phyloP scores from a whole-genome alignment of 2,113 vertebrate genomes.

The Cinclus mexicanus region DNA sequence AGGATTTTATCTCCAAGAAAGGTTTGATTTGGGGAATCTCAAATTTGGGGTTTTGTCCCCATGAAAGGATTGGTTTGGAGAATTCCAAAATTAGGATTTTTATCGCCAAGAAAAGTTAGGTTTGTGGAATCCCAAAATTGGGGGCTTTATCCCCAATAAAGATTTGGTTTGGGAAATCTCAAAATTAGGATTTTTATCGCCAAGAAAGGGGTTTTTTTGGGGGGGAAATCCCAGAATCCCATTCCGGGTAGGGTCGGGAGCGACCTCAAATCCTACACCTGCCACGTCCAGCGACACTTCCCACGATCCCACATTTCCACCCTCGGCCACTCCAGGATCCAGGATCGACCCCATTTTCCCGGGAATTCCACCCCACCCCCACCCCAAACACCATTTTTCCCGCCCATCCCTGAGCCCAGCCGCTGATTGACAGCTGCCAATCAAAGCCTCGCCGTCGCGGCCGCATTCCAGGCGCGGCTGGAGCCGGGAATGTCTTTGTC shows the following conservation, averaged over 20 bases:
- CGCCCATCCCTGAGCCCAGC: no score
- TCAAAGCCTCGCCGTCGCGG: not conserved
- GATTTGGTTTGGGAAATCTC: not conserved
- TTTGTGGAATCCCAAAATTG: not conserved
- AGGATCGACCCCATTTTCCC: no score
- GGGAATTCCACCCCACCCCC: not conserved
- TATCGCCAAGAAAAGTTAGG: fast-evolving
- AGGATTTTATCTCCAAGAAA: fast-evolving
- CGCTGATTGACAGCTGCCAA: not conserved
- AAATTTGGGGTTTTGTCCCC: not conserved
- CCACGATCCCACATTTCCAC: no score
- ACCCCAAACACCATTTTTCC: no score
- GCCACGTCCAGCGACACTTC: no score
- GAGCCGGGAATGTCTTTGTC: constrained; percentile 83
- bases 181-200: not conserved
- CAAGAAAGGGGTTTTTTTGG: not conserved
- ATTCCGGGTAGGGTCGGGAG: not conserved
- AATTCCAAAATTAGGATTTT: not conserved
- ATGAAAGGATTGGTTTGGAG: not conserved
- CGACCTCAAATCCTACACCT: no score
- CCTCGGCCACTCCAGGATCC: no score
- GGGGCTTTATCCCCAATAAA: no score
- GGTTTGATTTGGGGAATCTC: not conserved
- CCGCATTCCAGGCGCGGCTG: no score
- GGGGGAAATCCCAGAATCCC: not conserved